These are phyloP conservation scores for Helostoma temminkii DNA, from an alignment of 2,797 vertebrate species.

Conservation along the genomic window DNA sequence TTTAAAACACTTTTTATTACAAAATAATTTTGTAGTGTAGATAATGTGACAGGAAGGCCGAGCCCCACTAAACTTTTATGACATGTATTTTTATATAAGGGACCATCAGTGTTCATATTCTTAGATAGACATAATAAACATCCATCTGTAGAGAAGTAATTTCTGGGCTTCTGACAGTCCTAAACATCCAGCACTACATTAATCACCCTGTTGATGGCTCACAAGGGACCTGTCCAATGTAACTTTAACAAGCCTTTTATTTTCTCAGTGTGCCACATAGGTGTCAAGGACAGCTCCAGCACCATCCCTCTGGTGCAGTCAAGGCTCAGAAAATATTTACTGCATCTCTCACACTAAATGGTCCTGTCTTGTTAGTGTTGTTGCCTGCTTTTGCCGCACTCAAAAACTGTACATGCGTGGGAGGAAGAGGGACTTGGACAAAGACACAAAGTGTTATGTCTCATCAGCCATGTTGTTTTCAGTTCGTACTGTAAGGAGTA, in stretches of 20 bases:
- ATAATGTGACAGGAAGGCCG: conserved; percentile 5
- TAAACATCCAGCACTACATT: conserved; percentile 39
- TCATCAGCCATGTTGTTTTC: neutral
- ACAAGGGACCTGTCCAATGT: conserved; percentile 47
- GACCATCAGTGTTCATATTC: neutral
- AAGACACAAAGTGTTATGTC: conserved; percentile 16
- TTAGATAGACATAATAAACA: conserved; percentile 28
- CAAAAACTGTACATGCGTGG: conserved; percentile 32
- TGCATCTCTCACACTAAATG: conserved; percentile 58
- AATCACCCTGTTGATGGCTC: conserved; percentile 40
- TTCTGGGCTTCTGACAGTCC: conserved; percentile 39
- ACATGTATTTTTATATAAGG: conserved; percentile 11
- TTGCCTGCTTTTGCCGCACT: conserved; percentile 21
- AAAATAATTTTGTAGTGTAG: neutral
- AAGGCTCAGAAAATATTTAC: conserved; percentile 86
- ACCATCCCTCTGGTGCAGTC: conserved; percentile 70
- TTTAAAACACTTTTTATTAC: neutral
- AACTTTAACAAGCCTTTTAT: conserved; percentile 72
- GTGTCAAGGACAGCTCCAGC: conserved; percentile 74
- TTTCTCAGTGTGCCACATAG: conserved; percentile 62
- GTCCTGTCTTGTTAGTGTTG: conserved; percentile 63
- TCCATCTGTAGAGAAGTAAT: conserved; percentile 39
- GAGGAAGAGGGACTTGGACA: conserved; percentile 17
- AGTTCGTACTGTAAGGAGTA: neutral
- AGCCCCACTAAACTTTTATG: neutral